These are phyloP conservation scores for Coregonus clupeaformis DNA, from an alignment of 2,113 vertebrate species.

Conservation along the genomic window DNA sequence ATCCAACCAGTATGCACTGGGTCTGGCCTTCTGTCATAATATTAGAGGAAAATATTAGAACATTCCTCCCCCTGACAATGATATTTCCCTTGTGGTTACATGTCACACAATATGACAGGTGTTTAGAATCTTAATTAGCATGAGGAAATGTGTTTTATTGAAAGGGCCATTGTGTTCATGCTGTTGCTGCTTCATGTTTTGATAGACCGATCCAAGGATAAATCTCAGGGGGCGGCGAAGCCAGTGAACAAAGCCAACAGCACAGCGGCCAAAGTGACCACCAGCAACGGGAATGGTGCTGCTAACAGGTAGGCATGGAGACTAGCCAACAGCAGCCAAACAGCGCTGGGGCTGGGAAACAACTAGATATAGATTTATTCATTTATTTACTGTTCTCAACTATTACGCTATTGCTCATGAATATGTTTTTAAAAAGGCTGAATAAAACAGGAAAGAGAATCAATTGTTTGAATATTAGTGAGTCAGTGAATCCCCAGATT, in stretches of 20 bases:
- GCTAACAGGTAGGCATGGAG: conserved; percentile 63
- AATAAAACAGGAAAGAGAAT: neutral
- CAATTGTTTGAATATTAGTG: too few species aligned
- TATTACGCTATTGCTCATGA: neutral
- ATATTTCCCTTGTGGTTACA: neutral
- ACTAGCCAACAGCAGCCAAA: too few species aligned
- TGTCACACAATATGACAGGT: neutral
- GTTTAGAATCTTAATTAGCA: neutral
- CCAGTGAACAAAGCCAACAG: conserved; percentile 87
- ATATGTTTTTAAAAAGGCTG: too few species aligned
- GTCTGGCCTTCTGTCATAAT: neutral
- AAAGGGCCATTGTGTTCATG: conserved; percentile 6
- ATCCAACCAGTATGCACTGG: neutral
- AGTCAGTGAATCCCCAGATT: neutral
- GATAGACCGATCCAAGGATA: conserved; percentile 88
- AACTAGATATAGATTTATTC: too few species aligned
- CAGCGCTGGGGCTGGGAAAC: neutral
- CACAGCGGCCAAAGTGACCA: conserved; percentile 68
- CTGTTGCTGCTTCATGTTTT: conserved; percentile 24
- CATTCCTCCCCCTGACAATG: too few species aligned
- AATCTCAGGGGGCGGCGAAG: conserved; percentile 87
- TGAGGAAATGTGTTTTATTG: neutral
- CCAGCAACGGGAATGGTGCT: conserved; percentile 72
- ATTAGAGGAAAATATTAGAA: neutral
- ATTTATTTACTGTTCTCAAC: neutral